A percentile compares a stretch with the other conserved stretches of the same genome.
These are phyloP conservation scores for Allolobophora icterica DNA, from an alignment of 2,888 invertebrate species.

Conservation along the genomic window DNA sequence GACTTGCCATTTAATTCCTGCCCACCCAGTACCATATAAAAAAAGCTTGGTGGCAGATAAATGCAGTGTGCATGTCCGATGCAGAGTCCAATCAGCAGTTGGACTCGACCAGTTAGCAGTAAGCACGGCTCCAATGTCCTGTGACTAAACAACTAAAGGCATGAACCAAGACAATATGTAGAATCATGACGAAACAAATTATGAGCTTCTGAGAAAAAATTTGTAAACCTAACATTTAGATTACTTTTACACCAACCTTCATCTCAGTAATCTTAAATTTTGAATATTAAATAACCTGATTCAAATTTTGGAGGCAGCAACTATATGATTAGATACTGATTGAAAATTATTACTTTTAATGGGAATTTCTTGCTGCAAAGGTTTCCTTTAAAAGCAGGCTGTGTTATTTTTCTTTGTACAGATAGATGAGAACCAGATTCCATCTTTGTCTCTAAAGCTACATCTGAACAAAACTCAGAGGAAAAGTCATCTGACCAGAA, in stretches of 20 bases:
- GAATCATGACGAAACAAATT: not conserved
- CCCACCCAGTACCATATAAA: not conserved
- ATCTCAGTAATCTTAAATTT: not conserved
- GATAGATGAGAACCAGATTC: not conserved
- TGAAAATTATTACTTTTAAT: not conserved
- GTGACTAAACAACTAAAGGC: not conserved
- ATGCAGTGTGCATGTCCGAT: too few species aligned
- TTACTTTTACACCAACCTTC: not conserved
- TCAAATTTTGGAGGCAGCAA: not conserved
- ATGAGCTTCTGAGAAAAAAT: not conserved
- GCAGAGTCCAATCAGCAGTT: not conserved
- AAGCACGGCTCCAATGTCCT: not conserved
- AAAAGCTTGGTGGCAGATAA: too few species aligned
- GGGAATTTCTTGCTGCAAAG: too few species aligned
- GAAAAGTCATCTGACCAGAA: not conserved
- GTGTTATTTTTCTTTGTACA: constrained; percentile 6
- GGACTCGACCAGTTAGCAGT: not conserved
- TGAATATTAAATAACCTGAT: not conserved
- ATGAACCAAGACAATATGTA: not conserved
- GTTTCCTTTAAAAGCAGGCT: not conserved
- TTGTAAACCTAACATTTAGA: not conserved
- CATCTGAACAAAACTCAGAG: not conserved
- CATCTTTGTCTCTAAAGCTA: not conserved
- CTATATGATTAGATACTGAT: not conserved
- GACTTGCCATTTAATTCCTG: not conserved